Evolutionary conservation across 1,140 invertebrate genomes (phyloP), one percentile per base, ranked within the genome.

Genomic region (Drosophila santomea): DNA sequence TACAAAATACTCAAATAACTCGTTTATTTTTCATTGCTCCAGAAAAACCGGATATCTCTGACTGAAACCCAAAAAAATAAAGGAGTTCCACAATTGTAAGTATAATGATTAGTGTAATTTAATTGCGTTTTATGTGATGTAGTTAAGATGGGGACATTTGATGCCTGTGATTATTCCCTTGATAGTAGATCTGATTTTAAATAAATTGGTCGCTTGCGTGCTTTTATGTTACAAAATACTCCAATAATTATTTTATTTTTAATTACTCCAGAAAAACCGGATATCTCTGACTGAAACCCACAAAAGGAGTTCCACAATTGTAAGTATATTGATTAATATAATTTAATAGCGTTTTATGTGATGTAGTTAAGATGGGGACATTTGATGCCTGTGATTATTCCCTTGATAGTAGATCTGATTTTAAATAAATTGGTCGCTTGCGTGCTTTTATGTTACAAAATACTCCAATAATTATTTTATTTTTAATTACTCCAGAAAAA

Each of bases 311-410:
- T 10, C 2, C 3, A 11, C 10, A 15, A 72, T 20, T 20, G 56
- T 38, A 8, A 20, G 20, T 20, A n/a, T 12, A 4, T 3, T 3
- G 28, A 23, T n/a, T 12, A 14, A n/a, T 0, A 14, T 0, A 0
- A 1, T 7, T 32, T 32, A 10, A 4, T 3, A 15, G 15, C 5
- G 3, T 8, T 4, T 61, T 35, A 14, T 55, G 1, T 75, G 52
- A 76, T 74, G 71, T 67, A 12, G 48, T 39, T 20, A 14, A 2
- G 74, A 77, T 75, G 75, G 74, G 74, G 74, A 76, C 74, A 61
- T 39, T 72, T 76, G 74, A 75, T 52, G 51, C 60, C 62, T 60
- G 56, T 76, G 74, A 76, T n/a, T 78, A 80, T 79, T 79, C 69
- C 69, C 76, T 43, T 60, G 51, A 74, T 74, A 52, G 73, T 76